A percentile compares a stretch with the other conserved stretches of the same genome.
Conservation (phyloP, 2,888 invertebrate genomes). For the Hoplodrina ambigua region DNA sequence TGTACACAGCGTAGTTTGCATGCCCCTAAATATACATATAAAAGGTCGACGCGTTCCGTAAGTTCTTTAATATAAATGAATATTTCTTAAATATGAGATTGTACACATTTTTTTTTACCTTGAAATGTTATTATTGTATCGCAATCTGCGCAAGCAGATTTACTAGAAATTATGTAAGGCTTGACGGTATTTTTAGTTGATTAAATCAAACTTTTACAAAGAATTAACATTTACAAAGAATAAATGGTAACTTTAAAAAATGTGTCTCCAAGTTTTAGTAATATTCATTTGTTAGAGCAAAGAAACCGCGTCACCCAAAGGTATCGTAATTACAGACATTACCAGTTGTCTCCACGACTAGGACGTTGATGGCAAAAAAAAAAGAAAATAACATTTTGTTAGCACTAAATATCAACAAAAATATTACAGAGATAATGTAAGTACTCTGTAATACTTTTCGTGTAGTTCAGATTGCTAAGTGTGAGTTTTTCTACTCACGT, state of each 20-base stretch:
- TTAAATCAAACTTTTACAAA: too few relatives aligned
- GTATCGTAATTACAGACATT: conserved; percentile 45
- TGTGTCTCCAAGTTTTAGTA: conserved; percentile 13
- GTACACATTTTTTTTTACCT: conserved; percentile 9
- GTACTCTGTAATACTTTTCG: not conserved
- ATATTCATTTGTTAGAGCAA: conserved; percentile 34
- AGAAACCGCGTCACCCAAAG: conserved; percentile 20
- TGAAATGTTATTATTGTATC: conserved; percentile 1
- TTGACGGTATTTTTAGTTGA: not conserved
- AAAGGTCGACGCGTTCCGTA: conserved; percentile 7
- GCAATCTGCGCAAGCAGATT: not conserved
- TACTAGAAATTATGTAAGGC: not conserved
- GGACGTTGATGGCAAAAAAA: conserved; percentile 49
- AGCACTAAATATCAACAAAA: conserved; percentile 26
- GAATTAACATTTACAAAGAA: not conserved
- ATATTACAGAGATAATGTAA: conserved; percentile 20
- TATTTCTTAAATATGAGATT: conserved; percentile 6
- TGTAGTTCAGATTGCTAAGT: too few relatives aligned
- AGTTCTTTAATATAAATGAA: conserved; percentile 28
- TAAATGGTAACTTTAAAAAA: not conserved
- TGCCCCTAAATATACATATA: conserved; percentile 24
- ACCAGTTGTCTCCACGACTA: conserved; percentile 54
- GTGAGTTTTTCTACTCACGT: too few relatives aligned
- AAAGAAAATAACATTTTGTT: conserved; percentile 41
- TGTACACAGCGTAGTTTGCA: conserved; percentile 14